These are phyloP conservation scores for Fistularia tabacaria DNA, from an alignment of 2,797 vertebrate species.

Conservation along the genomic window DNA sequence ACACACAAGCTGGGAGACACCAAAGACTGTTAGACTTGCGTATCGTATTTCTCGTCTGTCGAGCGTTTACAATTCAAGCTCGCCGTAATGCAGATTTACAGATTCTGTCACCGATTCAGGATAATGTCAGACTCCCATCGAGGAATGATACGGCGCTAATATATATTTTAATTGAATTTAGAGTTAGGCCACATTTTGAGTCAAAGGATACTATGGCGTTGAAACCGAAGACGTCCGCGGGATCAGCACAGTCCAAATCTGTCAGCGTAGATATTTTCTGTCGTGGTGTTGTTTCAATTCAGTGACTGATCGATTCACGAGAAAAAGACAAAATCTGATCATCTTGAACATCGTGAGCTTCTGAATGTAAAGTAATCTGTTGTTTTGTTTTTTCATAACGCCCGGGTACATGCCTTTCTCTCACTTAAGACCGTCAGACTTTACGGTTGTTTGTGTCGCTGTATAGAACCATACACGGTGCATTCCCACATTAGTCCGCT, in stretches of 20 bases:
- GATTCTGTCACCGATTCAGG: no score
- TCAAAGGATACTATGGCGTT: no score
- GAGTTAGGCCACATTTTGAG: no score
- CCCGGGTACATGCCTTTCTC: slow-evolving; percentile 11
- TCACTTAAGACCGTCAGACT: no score
- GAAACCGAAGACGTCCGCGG: no score
- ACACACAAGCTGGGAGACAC: background rate
- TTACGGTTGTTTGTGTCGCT: slow-evolving; percentile 30
- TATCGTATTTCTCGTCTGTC: background rate
- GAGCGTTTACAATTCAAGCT: background rate
- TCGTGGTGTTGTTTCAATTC: no score
- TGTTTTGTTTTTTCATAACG: background rate
- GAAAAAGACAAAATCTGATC: slow-evolving; percentile 12
- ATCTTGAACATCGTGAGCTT: slow-evolving; percentile 26
- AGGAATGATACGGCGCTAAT: no score
- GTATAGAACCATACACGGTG: slow-evolving; percentile 21
- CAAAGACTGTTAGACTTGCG: slow-evolving; percentile 1
- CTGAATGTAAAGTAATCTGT: slow-evolving; percentile 19
- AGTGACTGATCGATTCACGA: slow-evolving; percentile 1
- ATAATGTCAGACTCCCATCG: no score
- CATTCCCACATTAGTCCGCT: slow-evolving; percentile 38
- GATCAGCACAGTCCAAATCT: no score
- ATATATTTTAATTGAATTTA: no score
- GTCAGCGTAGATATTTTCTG: no score
- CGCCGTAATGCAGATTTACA: no score